Evolutionary conservation across 2,113 vertebrate genomes (phyloP), one percentile per base, ranked within the genome.

Genomic region (Chitala chitala): DNA sequence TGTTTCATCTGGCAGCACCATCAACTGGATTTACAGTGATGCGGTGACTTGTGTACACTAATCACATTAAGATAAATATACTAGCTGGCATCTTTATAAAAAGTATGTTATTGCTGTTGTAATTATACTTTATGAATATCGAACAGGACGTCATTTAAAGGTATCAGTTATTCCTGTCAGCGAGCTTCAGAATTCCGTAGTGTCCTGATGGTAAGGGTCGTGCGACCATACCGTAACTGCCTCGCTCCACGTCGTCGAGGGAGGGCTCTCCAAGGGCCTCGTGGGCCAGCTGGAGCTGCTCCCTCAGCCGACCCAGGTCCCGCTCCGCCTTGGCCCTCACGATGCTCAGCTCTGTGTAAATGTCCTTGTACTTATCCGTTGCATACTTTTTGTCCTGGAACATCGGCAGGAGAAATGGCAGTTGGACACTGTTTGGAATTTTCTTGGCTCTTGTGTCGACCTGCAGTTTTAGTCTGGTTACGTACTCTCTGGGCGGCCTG

Each of bases 281-380:
- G 5, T 92, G 90, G 64, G 90, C 91, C 77, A 86, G 81, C 84
- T 92, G 91, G 75, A 93, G 85, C 85, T 93, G 91, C 72, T 93
- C 91, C 70, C 83, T 77, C 72, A 93, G 86, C 15, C 89, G 85
- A 20, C 89, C 84, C 80, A 90, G 81, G 40, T 93, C 91, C 53
- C 90, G 81, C 81, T 93, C 91, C 0, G 87, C 89, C 84, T 93
- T 93, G 82, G 91, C 91, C 85, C 86, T 89, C 46, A 92, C 89
- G 17, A 93, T 93, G 79, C 91, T 93, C 83, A 93, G 86, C 84
- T 93, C 91, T 0, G 90, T 93, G 85, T 93, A 93, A 76, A 93
- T 93, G 85, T 93, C 91, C 80, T 93, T 93, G 81, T 93, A 93
- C 78, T 93, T 93, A 82, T 93, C 91, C 0, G 91, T 89, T 17